Percentiles rank a stretch among this genome's conserved stretches.
These are phyloP conservation scores for Armadillidium nasatum DNA, from an alignment of 1,140 invertebrate genomes.

Conservation along the genomic window DNA sequence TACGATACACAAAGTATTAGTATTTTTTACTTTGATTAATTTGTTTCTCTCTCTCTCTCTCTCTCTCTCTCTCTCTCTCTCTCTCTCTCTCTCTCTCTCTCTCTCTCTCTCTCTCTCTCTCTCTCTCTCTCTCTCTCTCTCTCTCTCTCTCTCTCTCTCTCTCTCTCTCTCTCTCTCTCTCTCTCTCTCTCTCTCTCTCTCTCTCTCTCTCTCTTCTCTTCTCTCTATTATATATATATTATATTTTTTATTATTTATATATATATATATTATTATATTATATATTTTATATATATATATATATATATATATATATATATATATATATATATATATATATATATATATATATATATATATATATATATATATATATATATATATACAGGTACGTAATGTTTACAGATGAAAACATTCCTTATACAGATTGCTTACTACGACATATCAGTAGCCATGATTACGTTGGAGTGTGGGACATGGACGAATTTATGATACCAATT, in stretches of 20 bases:
- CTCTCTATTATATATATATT: no score
- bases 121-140: no score
- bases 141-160: no score
- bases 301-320: slow-evolving; percentile 4
- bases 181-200: background rate
- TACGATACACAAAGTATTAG: slow-evolving; percentile 42
- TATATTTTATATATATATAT: background rate
- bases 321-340: slow-evolving; percentile 36
- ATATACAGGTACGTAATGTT: slow-evolving; percentile 24
- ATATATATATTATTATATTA: background rate
- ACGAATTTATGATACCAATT: slow-evolving; percentile 24
- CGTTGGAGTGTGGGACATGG: slow-evolving; percentile 28
- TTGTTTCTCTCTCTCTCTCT: no score
- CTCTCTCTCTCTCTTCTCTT: background rate
- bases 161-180: no score
- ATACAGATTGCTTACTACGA: slow-evolving; percentile 26
- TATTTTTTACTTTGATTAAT: slow-evolving; percentile 9
- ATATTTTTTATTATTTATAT: background rate
- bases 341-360: slow-evolving; percentile 15
- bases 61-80: no score
- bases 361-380: slow-evolving; percentile 32
- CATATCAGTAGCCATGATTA: slow-evolving; percentile 20
- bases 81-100: background rate
- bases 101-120: background rate
- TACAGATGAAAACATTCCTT: slow-evolving; percentile 30